Conservation (phyloP, 2,113 vertebrate species). For the Thinocorus orbignyianus region DNA sequence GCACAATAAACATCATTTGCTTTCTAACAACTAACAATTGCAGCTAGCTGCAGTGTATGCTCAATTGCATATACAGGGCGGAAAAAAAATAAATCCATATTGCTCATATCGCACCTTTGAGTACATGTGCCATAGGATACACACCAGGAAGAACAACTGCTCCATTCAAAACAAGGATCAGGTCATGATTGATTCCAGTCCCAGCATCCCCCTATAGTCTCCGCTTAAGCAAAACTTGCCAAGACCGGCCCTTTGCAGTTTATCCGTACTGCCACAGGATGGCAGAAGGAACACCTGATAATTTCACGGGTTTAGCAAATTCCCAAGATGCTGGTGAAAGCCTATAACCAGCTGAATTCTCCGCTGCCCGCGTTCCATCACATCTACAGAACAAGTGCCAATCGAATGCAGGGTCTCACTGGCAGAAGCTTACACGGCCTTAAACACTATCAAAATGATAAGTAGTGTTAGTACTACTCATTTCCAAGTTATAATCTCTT, state of each 20-base stretch:
- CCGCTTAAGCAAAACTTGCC: neutral
- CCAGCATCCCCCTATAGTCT: rapidly evolving
- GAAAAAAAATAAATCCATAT: rapidly evolving
- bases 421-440: neutral
- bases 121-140: rapidly evolving
- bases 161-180: neutral
- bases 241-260: slow-evolving; percentile 27
- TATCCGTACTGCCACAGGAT: slow-evolving; percentile 48
- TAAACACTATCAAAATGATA: neutral
- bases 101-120: neutral
- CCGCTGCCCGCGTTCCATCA: rapidly evolving
- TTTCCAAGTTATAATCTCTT: neutral
- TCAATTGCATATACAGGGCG: neutral
- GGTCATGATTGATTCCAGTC: neutral
- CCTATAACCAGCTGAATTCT: neutral
- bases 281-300: slow-evolving; percentile 62
- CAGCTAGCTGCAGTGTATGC: neutral
- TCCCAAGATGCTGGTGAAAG: slow-evolving; percentile 13
- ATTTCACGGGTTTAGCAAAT: neutral
- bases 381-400: neutral
- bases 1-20: neutral
- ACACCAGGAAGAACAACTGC: neutral
- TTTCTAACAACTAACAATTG: neutral
- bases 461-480: neutral
- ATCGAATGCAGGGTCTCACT: neutral